A percentile compares a stretch with the other conserved stretches of the same genome.
Conservation (phyloP, 2,113 vertebrate species). For the Otocyon megalotis region DNA sequence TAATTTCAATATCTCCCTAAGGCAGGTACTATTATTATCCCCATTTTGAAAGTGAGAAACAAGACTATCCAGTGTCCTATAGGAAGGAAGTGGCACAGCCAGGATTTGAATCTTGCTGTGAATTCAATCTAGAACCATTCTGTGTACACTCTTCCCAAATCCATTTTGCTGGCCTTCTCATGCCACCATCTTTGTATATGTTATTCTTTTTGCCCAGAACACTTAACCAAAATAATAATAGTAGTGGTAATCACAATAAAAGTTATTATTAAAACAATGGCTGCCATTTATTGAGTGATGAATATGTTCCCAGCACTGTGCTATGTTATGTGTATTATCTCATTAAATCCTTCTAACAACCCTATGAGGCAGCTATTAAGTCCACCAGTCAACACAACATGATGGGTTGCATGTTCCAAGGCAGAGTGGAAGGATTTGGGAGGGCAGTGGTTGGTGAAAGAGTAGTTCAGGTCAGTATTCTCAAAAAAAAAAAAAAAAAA, state of each 20-base stretch:
- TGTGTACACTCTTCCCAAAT: background rate
- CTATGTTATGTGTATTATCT: background rate
- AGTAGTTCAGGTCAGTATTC: background rate
- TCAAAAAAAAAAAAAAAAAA: slow-evolving; percentile 32
- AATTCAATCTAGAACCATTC: background rate
- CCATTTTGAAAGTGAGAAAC: background rate
- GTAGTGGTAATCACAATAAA: background rate
- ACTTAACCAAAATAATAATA: background rate
- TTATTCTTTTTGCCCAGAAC: background rate
- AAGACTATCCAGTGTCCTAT: background rate
- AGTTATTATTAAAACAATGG: background rate
- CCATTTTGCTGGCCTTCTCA: background rate
- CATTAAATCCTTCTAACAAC: background rate
- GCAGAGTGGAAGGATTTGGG: background rate
- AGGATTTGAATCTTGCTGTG: background rate
- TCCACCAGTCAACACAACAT: background rate
- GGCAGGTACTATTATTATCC: background rate
- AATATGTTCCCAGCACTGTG: background rate
- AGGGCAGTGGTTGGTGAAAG: background rate
- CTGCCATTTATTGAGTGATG: background rate
- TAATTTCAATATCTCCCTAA: background rate
- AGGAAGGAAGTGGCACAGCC: background rate
- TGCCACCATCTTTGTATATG: background rate
- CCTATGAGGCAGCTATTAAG: background rate
- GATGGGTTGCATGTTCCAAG: background rate